Percentiles rank a stretch among this genome's conserved stretches.
Evolutionary conservation across 92 coral and sea anemone species (phyloP).

Genomic region (Porites cylindrica): DNA sequence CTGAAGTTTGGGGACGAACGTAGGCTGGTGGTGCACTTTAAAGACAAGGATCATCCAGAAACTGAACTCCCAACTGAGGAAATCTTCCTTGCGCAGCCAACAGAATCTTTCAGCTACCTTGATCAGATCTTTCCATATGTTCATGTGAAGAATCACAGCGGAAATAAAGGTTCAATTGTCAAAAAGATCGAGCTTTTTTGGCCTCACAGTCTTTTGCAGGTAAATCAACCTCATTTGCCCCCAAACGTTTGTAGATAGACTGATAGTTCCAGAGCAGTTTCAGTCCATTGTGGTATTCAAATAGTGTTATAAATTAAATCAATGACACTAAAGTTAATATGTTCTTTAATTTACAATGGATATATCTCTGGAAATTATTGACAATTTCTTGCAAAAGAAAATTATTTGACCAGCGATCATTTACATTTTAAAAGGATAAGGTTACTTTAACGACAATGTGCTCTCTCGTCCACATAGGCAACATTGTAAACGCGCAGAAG

Average conservation of each 20-base stretch:
- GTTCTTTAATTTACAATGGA: too few relatives aligned
- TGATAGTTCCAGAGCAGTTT: background rate
- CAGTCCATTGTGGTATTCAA: too few relatives aligned
- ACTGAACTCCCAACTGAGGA: background rate
- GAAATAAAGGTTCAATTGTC: background rate
- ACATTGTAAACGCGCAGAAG: too few relatives aligned
- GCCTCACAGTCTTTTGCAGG: conserved; percentile 27
- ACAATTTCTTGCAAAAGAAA: too few relatives aligned
- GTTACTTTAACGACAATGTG: too few relatives aligned
- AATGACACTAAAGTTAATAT: too few relatives aligned
- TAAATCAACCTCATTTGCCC: too few relatives aligned
- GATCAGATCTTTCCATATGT: conserved; percentile 29
- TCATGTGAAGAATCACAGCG: conserved; percentile 1
- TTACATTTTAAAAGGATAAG: too few relatives aligned
- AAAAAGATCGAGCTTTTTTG: conserved; percentile 45
- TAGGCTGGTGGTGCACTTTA: conserved; percentile 23
- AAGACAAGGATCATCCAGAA: background rate
- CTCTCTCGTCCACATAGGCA: too few relatives aligned
- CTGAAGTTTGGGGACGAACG: conserved; percentile 40
- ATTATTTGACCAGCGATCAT: too few relatives aligned
- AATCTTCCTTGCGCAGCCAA: background rate
- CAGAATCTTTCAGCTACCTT: conserved; percentile 2
- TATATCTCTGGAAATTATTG: too few relatives aligned
- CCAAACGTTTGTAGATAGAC: background rate
- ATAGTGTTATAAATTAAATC: too few relatives aligned